Conservation (phyloP, 2,888 invertebrate species). For the Creontiades dilutus region DNA sequence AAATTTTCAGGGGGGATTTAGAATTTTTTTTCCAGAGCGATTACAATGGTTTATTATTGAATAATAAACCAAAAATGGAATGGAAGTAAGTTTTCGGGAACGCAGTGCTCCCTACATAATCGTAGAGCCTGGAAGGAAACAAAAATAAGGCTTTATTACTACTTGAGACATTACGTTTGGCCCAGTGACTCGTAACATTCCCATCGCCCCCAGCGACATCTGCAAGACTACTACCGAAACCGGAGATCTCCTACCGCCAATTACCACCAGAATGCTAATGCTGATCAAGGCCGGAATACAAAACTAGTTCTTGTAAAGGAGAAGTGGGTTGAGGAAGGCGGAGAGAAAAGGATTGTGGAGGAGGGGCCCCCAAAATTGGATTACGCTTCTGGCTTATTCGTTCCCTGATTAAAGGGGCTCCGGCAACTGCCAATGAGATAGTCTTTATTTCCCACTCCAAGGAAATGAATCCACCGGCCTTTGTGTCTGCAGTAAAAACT, state of each 20-base stretch:
- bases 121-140: background rate
- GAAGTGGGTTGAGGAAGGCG: slow-evolving; percentile 1
- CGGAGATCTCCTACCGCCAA: background rate
- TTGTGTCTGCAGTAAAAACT: slow-evolving; percentile 3
- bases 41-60: no score
- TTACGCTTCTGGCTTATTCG: slow-evolving; percentile 37
- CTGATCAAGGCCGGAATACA: slow-evolving; percentile 43
- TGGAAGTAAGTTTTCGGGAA: background rate
- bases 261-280: slow-evolving; percentile 48
- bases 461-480: slow-evolving; percentile 34
- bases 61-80: no score
- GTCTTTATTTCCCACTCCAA: slow-evolving; percentile 23
- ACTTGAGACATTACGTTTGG: background rate
- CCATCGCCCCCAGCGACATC: background rate
- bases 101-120: background rate
- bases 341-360: background rate
- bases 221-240: background rate
- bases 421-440: slow-evolving; percentile 20
- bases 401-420: slow-evolving; percentile 41
- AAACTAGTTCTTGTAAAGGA: slow-evolving; percentile 43
- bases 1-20: no score
- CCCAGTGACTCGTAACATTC: background rate
- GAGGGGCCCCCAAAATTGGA: slow-evolving; percentile 19
- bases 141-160: background rate
- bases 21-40: no score